phyloP scores from a whole-genome alignment of 2,113 vertebrate species.

The Camelus dromedarius region DNA sequence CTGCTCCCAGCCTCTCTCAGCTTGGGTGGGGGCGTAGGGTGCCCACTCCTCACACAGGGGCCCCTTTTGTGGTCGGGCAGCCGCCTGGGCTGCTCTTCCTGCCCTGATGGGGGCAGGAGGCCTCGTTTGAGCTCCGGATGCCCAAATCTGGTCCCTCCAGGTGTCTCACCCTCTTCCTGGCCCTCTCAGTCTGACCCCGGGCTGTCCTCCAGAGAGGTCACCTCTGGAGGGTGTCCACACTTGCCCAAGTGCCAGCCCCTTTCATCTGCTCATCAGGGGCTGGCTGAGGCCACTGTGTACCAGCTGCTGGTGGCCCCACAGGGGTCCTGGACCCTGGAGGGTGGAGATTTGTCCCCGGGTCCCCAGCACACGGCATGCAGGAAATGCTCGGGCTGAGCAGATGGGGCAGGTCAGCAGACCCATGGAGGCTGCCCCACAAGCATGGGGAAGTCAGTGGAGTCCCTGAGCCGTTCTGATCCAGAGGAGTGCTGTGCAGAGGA shows the following conservation, averaged over 20 bases:
- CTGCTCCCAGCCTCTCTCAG: not conserved
- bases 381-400: not conserved
- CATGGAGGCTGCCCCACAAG: not conserved
- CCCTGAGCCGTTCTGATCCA: not conserved
- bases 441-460: not conserved
- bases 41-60: accelerated
- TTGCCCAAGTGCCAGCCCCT: accelerated
- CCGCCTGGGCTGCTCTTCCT: not conserved
- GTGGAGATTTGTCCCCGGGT: not conserved
- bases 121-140: accelerated
- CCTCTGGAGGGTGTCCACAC: not conserved
- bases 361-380: not conserved
- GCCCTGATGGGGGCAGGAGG: not conserved
- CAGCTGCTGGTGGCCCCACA: not conserved
- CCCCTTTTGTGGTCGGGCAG: not conserved
- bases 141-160: not conserved
- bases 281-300: not conserved
- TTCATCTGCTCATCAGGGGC: accelerated
- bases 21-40: accelerated
- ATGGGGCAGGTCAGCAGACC: not conserved
- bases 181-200: accelerated
- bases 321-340: not conserved
- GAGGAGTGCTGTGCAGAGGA: not conserved
- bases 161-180: not conserved
- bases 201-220: not conserved